phyloP scores from a whole-genome alignment of 2,113 vertebrate genomes.

The Athene cunicularia region DNA sequence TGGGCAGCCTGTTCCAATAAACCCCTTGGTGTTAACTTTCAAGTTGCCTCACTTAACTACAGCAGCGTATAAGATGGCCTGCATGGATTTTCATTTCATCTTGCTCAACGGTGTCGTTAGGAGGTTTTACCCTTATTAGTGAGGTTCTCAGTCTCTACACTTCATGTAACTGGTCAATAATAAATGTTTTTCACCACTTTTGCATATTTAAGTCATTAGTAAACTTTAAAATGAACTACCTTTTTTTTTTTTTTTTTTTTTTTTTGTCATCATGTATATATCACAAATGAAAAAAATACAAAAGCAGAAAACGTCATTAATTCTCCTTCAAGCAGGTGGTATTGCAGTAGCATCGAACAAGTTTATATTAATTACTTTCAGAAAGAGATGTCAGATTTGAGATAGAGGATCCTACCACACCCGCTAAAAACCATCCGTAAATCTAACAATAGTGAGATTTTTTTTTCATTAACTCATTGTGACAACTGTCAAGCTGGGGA shows the following conservation, averaged over 20 bases:
- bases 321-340: constrained; percentile 21
- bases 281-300: constrained; percentile 25
- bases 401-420: constrained; percentile 4
- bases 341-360: not conserved
- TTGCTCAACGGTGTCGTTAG: not conserved
- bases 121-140: not conserved
- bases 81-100: not conserved
- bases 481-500: constrained; percentile 42
- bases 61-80: not conserved
- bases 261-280: not conserved
- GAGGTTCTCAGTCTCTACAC: not conserved
- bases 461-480: constrained; percentile 1
- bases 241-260: not conserved
- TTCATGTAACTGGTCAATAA: not conserved
- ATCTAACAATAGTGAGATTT: constrained; percentile 19
- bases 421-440: not conserved
- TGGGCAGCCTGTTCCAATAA: not conserved
- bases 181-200: not conserved
- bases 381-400: constrained; percentile 29
- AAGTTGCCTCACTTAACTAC: not conserved
- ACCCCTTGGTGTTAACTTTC: not conserved
- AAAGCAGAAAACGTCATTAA: constrained; percentile 8
- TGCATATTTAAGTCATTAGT: not conserved
- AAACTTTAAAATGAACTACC: not conserved
- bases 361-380: constrained; percentile 41